Percentiles rank a stretch among this genome's conserved stretches.
These are phyloP conservation scores for Malurus cyaneus DNA, from an alignment of 2,113 vertebrate species.

Conservation along the genomic window DNA sequence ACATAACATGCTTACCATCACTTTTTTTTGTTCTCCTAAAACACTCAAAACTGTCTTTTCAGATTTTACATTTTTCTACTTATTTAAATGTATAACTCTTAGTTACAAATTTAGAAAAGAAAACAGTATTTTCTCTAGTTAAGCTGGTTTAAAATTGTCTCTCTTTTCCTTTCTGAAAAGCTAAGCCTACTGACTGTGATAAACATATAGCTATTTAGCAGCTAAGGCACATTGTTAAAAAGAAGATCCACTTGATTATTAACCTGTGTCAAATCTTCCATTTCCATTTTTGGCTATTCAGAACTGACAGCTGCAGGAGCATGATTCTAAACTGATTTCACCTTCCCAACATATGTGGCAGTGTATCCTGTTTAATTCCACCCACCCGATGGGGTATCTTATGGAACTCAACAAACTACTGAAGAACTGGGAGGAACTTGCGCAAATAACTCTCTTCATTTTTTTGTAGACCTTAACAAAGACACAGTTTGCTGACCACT, in stretches of 20 bases:
- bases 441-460: not conserved
- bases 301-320: not conserved
- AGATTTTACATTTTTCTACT: not conserved
- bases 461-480: not conserved
- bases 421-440: not conserved
- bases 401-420: not conserved
- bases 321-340: not conserved
- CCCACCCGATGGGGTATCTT: not conserved
- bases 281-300: not conserved
- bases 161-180: not conserved
- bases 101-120: not conserved
- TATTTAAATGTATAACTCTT: not conserved
- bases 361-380: not conserved
- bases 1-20: not conserved
- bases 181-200: accelerated
- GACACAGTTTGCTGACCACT: not conserved
- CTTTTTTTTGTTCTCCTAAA: not conserved
- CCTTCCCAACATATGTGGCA: not conserved
- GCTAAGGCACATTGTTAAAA: not conserved
- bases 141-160: not conserved
- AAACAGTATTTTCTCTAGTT: not conserved
- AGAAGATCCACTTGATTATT: not conserved
- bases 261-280: not conserved
- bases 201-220: not conserved
- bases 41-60: not conserved